phyloP scores from a whole-genome alignment of 2,888 invertebrate species.

The Mimas tiliae region DNA sequence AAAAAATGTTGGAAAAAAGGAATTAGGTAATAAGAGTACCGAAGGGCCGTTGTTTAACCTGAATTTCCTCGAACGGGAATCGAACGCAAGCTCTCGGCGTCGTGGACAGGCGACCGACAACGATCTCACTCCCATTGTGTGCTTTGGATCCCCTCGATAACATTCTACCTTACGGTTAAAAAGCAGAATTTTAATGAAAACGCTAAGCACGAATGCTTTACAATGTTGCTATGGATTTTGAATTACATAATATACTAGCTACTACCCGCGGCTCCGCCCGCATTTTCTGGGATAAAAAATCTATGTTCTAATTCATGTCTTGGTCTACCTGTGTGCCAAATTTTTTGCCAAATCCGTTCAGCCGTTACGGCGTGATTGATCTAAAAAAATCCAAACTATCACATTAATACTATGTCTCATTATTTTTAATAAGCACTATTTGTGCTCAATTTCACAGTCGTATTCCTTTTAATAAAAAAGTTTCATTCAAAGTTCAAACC shows the following conservation, averaged over 20 bases:
- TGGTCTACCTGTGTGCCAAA: too few species aligned
- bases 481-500: too few species aligned
- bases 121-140: constrained; percentile 77
- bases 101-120: constrained; percentile 56
- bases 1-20: constrained; percentile 26
- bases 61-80: constrained; percentile 74
- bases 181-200: constrained; percentile 64
- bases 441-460: too few species aligned
- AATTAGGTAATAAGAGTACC: constrained; percentile 59
- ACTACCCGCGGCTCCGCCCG: too few species aligned
- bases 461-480: too few species aligned
- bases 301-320: too few species aligned
- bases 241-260: not conserved
- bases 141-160: constrained; percentile 64
- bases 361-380: too few species aligned
- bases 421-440: too few species aligned
- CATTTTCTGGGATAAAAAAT: too few species aligned
- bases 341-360: too few species aligned
- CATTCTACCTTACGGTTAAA: constrained; percentile 57
- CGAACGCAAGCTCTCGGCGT: constrained; percentile 69
- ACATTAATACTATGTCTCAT: too few species aligned
- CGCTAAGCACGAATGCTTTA: constrained; percentile 24
- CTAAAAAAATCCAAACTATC: too few species aligned
- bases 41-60: constrained; percentile 71
- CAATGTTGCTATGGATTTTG: constrained; percentile 6